phyloP scores from a whole-genome alignment of 1,140 invertebrate species.

The Lanistes nyassanus region DNA sequence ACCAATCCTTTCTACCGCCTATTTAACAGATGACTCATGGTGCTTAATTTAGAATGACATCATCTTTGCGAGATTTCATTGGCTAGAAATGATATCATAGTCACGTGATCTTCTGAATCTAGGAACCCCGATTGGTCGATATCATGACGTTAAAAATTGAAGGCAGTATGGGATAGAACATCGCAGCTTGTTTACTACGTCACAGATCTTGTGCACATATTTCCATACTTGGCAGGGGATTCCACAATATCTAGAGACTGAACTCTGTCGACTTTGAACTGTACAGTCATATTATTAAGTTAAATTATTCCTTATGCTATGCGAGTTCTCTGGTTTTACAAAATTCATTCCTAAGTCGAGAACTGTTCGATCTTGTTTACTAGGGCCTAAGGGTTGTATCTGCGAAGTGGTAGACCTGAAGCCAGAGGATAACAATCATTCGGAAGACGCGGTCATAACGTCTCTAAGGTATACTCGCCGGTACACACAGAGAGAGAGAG shows the following conservation, averaged over 20 bases:
- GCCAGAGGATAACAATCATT: too few species aligned
- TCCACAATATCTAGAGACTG: not conserved
- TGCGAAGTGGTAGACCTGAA: too few species aligned
- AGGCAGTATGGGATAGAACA: constrained; percentile 36
- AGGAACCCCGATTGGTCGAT: constrained; percentile 27
- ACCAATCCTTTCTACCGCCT: constrained; percentile 1
- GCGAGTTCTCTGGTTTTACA: too few species aligned
- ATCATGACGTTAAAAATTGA: constrained; percentile 29
- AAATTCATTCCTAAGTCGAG: too few species aligned
- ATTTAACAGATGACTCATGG: constrained; percentile 57
- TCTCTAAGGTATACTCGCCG: too few species aligned
- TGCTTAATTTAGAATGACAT: constrained; percentile 69
- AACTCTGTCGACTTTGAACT: not conserved
- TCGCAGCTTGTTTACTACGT: not conserved
- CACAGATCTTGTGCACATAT: not conserved
- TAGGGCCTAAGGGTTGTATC: too few species aligned
- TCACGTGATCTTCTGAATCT: constrained; percentile 35
- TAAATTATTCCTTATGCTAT: not conserved
- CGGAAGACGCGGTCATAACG: too few species aligned
- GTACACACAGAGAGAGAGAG: too few species aligned
- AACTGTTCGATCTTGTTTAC: too few species aligned
- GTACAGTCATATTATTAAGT: not conserved
- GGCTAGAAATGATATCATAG: constrained; percentile 66
- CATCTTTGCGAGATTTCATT: constrained; percentile 63
- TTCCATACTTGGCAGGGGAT: constrained; percentile 33